Percentiles rank a stretch among this genome's conserved stretches.
Conservation (phyloP, 2,113 vertebrate species). For the Urocitellus parryii region DNA sequence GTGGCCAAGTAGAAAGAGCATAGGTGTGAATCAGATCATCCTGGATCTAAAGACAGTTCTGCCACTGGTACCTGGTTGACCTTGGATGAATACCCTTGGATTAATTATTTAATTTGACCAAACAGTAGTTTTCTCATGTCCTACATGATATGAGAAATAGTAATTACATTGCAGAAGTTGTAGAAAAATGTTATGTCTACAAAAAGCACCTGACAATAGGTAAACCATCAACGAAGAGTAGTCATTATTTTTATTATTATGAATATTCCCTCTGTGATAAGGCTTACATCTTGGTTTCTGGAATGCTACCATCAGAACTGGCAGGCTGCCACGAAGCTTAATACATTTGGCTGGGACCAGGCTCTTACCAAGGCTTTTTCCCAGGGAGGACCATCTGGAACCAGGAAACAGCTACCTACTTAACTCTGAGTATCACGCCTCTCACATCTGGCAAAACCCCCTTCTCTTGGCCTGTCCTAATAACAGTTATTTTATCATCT, state of each 20-base stretch:
- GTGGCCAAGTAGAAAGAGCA: background rate
- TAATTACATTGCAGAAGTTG: background rate
- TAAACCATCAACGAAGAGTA: background rate
- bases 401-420: background rate
- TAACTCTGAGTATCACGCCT: background rate
- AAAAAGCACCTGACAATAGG: background rate
- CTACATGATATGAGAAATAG: background rate
- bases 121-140: background rate
- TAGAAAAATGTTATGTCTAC: background rate
- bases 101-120: constrained; percentile 5
- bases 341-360: background rate
- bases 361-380: background rate
- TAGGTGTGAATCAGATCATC: background rate
- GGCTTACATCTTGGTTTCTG: background rate
- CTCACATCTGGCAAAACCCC: background rate
- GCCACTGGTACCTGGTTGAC: background rate
- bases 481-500: background rate
- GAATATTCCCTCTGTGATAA: background rate
- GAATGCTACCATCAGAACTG: background rate
- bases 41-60: constrained; percentile 35
- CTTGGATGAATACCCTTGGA: background rate
- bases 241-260: background rate
- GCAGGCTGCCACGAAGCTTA: background rate
- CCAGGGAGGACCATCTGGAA: background rate
- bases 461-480: background rate